A percentile compares a stretch with the other conserved stretches of the same genome.
Evolutionary conservation across 2,888 invertebrate species (phyloP).

Genomic region (Abrostola triplasia): DNA sequence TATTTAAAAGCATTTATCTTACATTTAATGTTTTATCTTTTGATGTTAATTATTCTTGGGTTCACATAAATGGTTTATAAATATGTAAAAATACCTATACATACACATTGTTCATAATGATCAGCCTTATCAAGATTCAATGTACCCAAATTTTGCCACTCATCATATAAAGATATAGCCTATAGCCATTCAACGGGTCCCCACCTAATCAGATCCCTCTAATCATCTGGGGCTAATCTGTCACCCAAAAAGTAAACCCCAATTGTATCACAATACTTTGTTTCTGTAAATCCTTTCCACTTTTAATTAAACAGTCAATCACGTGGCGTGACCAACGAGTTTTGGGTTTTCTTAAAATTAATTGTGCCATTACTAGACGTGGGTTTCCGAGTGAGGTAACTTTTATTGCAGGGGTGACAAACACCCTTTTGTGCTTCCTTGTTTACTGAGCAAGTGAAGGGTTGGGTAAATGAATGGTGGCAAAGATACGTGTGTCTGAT

Average conservation of each 20-base stretch:
- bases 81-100: too few relatives aligned
- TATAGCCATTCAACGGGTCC: too few relatives aligned
- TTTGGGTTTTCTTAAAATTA: conserved; percentile 54
- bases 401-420: conserved; percentile 48
- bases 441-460: conserved; percentile 36
- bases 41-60: too few relatives aligned
- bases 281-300: conserved; percentile 18
- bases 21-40: too few relatives aligned
- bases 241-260: neutral
- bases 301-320: conserved; percentile 59
- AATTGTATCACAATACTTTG: neutral
- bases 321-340: conserved; percentile 17
- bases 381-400: conserved; percentile 38
- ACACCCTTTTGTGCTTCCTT: conserved; percentile 40
- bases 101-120: too few relatives aligned
- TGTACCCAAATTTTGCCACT: too few relatives aligned
- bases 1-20: too few relatives aligned
- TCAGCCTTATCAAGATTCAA: too few relatives aligned
- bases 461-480: conserved; percentile 1
- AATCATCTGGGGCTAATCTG: neutral
- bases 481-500: too few relatives aligned
- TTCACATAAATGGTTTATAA: too few relatives aligned
- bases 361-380: conserved; percentile 49
- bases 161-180: too few relatives aligned
- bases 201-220: neutral